Evolutionary conservation across 2,888 invertebrate genomes (phyloP).

Genomic region (Iphiclides podalirius): DNA sequence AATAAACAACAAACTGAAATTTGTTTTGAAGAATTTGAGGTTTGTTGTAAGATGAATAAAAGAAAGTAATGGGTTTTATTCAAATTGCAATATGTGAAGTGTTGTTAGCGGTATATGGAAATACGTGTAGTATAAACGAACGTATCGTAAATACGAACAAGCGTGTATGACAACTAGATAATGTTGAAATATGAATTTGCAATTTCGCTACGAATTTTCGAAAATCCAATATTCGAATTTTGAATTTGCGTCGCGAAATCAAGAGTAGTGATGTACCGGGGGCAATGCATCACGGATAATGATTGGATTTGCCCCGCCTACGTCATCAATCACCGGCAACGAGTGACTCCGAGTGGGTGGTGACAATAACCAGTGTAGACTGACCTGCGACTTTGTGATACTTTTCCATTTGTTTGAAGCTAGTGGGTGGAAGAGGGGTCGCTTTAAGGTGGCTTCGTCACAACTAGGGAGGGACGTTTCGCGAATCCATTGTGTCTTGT

Average conservation of each 20-base stretch:
- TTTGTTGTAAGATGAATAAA: too few relatives aligned
- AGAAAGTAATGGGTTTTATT: too few relatives aligned
- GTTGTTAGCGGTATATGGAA: too few relatives aligned
- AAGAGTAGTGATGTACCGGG: conserved; percentile 67
- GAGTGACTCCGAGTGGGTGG: conserved; percentile 58
- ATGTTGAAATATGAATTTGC: too few relatives aligned
- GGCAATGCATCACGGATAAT: conserved; percentile 78
- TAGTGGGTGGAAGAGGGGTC: conserved; percentile 37
- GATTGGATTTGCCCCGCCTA: conserved; percentile 79
- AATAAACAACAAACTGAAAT: too few relatives aligned
- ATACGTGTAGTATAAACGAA: too few relatives aligned
- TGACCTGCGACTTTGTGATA: conserved; percentile 46
- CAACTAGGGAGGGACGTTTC: conserved; percentile 57
- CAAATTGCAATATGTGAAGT: too few relatives aligned
- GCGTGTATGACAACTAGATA: too few relatives aligned
- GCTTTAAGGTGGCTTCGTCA: conserved; percentile 37
- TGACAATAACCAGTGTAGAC: conserved; percentile 38
- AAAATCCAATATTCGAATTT: conserved; percentile 50
- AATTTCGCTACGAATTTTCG: not conserved
- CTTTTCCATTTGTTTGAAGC: conserved; percentile 28
- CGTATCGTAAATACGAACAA: too few relatives aligned
- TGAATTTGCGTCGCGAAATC: conserved; percentile 44
- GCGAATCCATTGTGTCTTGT: conserved; percentile 76
- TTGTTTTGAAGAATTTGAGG: too few relatives aligned
- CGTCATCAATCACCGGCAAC: conserved; percentile 74